Evolutionary conservation across 2,113 vertebrate species (phyloP).

Genomic region (Alethe diademata): DNA sequence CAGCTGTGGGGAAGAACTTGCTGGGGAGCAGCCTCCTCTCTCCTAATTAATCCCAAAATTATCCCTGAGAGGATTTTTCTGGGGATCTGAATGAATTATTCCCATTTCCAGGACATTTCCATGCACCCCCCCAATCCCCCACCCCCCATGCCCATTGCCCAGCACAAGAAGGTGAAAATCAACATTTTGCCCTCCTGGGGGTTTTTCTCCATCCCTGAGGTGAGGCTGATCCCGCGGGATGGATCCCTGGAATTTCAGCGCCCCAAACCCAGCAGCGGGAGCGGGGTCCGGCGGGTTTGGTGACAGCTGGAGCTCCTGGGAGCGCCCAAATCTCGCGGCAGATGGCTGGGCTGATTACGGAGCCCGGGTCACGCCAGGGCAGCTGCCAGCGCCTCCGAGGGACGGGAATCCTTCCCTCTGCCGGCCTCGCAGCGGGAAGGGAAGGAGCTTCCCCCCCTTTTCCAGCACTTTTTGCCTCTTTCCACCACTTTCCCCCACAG

Average conservation of each 20-base stretch:
- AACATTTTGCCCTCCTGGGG: background rate
- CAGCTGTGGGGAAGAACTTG: background rate
- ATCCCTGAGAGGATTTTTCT: background rate
- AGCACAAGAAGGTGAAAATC: accelerated
- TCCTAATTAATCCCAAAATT: background rate
- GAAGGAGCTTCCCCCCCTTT: accelerated
- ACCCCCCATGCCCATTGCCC: background rate
- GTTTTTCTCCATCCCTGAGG: background rate
- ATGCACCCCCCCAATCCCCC: no score
- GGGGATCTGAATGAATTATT: background rate
- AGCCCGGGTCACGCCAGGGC: background rate
- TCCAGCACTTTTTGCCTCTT: background rate
- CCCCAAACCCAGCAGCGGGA: accelerated
- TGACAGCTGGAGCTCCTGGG: background rate
- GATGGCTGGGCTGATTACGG: background rate
- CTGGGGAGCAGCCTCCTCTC: background rate
- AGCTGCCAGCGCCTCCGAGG: accelerated
- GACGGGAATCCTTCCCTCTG: background rate
- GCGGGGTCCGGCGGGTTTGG: background rate
- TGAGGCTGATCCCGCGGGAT: accelerated
- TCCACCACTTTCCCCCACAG: background rate
- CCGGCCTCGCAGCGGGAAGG: no score
- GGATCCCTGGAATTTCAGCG: background rate
- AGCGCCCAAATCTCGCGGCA: background rate
- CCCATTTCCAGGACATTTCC: background rate